Percentiles rank a stretch among this genome's conserved stretches.
These are phyloP conservation scores for Phania funesta DNA, from an alignment of 2,888 invertebrate genomes.

Conservation along the genomic window DNA sequence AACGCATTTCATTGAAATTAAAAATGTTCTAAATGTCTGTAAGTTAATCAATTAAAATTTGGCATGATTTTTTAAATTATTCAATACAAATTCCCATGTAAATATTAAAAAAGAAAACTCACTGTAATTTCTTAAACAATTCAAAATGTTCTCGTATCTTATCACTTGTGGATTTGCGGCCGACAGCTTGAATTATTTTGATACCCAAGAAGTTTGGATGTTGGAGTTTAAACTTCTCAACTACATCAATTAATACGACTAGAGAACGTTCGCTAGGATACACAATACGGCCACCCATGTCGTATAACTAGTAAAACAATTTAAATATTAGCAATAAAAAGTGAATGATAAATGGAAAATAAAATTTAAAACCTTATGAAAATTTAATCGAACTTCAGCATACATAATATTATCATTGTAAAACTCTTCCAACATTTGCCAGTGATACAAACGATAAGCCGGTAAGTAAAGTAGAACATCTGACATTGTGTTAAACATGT, in stretches of 20 bases:
- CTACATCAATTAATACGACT: constrained; percentile 76
- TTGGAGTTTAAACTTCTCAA: constrained; percentile 81
- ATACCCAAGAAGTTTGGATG: constrained; percentile 83
- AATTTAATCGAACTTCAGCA: constrained; percentile 82
- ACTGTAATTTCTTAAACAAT: constrained; percentile 74
- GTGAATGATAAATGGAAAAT: neutral
- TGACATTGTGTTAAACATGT: constrained; percentile 80
- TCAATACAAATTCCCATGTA: neutral
- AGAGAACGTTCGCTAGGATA: constrained; percentile 81
- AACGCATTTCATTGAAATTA: too few species aligned
- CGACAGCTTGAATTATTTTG: constrained; percentile 82
- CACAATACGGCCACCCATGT: constrained; percentile 81
- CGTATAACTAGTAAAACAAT: constrained; percentile 81
- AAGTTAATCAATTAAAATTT: too few species aligned
- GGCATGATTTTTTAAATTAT: too few species aligned
- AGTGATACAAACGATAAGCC: constrained; percentile 82
- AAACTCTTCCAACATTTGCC: constrained; percentile 82
- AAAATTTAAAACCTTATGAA: constrained; percentile 70
- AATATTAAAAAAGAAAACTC: constrained; percentile 67
- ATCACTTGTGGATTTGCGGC: constrained; percentile 68
- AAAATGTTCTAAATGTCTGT: too few species aligned
- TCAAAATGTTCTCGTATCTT: constrained; percentile 69
- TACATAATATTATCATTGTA: constrained; percentile 84
- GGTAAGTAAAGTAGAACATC: constrained; percentile 82
- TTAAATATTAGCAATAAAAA: neutral